A percentile compares a stretch with the other conserved stretches of the same genome.
phyloP scores from a whole-genome alignment of 2,113 vertebrate genomes.

The Symphodus melops region DNA sequence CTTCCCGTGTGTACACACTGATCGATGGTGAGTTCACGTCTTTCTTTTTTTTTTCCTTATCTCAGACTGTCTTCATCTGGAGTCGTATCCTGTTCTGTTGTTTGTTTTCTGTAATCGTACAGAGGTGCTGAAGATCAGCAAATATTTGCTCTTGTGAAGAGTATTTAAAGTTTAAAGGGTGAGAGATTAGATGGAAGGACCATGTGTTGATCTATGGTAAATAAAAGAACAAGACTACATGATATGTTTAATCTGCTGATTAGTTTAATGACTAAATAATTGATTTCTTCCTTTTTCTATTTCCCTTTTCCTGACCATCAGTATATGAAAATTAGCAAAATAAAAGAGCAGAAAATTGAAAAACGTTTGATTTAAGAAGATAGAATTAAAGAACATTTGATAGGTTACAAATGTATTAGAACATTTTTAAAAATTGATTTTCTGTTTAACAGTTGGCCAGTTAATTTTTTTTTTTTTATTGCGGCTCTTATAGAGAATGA shows the following conservation, averaged over 20 bases:
- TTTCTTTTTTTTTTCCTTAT: constrained; percentile 29
- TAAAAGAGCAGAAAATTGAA: too few relatives aligned
- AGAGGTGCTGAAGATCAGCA: constrained; percentile 16
- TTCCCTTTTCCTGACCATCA: too few relatives aligned
- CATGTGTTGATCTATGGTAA: not conserved
- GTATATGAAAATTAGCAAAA: too few relatives aligned
- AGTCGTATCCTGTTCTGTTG: constrained; percentile 44
- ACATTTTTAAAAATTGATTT: too few relatives aligned
- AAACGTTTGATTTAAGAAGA: too few relatives aligned
- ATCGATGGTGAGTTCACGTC: constrained; percentile 54
- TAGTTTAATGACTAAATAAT: not conserved
- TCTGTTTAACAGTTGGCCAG: too few relatives aligned
- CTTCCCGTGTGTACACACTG: constrained; percentile 24
- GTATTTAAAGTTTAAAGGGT: not conserved
- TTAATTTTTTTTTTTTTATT: not conserved
- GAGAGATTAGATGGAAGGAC: not conserved
- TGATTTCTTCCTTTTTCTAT: too few relatives aligned
- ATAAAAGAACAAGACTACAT: not conserved
- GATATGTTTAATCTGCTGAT: not conserved
- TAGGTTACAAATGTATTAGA: not conserved
- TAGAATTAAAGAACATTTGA: not conserved
- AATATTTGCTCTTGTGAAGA: constrained; percentile 61
- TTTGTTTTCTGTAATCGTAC: constrained; percentile 51
- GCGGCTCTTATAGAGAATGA: not conserved
- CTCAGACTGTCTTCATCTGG: not conserved